Base-by-base conservation (phyloP, 2,888 invertebrate species). In the Diabrotica balteata region DNA sequence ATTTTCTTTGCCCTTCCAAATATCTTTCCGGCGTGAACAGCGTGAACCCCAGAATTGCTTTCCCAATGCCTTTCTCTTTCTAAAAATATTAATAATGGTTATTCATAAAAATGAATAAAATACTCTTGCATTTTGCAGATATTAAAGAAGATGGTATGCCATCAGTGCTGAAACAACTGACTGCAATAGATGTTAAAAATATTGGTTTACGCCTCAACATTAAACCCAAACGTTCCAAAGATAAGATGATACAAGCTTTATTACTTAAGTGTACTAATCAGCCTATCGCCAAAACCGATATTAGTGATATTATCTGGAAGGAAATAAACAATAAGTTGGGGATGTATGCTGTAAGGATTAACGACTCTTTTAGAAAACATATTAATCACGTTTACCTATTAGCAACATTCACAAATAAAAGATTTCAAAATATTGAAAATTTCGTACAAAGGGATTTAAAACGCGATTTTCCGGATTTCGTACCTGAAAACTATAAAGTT, bases 371-470 rank as follows among this genome's bases (percentile, higher is more conserved):
- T 11, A 64, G 65, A 51, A 69, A 77, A 8, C 67, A 76, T 8
- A 75, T 83, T 44, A 68, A 75, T 63, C 76, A 77, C 63, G 59
- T 75, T 8, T 81, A 77, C 72, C 53, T 80, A 11, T 68, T 81
- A 51, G 80, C 77, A 59, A 78, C 79, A 43, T 80, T 79, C 59
- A 75, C 78, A 32, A 80, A 80, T 66, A 62, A 71, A 2, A 72
- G 73, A 32, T 74, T 79, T 55, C 51, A 68, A 7, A 73, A 76
- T 52, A 72, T 77, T 8, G 70, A 73, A 42, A 77, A 78, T 42
- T 79, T 73, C 66, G 76, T 82, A 58, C 69, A 67, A 68, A 59
- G 70, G 77, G 32, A 61, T 70, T 10, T 59, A 73, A 63, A 59
- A 66, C n/a, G 69, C 72, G 67, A 71, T 6, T 78, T 76, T 73